Base-by-base conservation (phyloP, 1,140 invertebrate genomes). In the Panagrolaimus sp. region DNA sequence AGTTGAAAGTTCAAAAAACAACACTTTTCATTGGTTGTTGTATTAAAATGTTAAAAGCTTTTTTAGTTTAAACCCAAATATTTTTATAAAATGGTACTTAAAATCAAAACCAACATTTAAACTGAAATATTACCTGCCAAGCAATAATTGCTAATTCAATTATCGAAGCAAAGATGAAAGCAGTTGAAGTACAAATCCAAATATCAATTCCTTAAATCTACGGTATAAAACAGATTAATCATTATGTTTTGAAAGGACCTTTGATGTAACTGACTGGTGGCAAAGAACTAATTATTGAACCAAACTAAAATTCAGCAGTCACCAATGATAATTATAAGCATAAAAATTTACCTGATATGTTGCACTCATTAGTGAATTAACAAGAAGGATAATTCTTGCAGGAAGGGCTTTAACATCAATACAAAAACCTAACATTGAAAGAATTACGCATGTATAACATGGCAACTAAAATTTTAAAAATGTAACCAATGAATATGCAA, bases 181-280 rank as follows among this genome's bases (percentile, higher is more conserved):
- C 72, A 11, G 80, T 72, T 62, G 81, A 82, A 13, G 79, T 75
- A 66, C 78, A 76, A 80, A 82, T 83, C 62, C 82, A 81, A n/a
- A 74, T 67, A 57, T 82, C 78, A 45, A 79, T 82, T 74, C 75
- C 77, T 78, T 16, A 65, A 76, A 63, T 38, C 7, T 68, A n/a
- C n/a, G n/a, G n/a, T n/a, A n/a, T n/a, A n/a, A n/a, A n/a, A n/a
- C n/a, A n/a, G n/a, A n/a, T n/a, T n/a, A n/a, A n/a, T n/a, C n/a
- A n/a, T n/a, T n/a, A n/a, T n/a, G n/a, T n/a, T n/a, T n/a, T n/a
- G n/a, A n/a, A 25, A 64, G 9, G 9, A 42, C 48, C 47, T 62
- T 81, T 81, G 11, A 82, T 73, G 61, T 82, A 83, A 20, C 79
- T 82, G 8, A 83, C 81, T 16, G 79, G 79, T n/a, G 80, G 80